phyloP scores from a whole-genome alignment of 2,797 vertebrate species.

The Dendrocincla tyrannina region DNA sequence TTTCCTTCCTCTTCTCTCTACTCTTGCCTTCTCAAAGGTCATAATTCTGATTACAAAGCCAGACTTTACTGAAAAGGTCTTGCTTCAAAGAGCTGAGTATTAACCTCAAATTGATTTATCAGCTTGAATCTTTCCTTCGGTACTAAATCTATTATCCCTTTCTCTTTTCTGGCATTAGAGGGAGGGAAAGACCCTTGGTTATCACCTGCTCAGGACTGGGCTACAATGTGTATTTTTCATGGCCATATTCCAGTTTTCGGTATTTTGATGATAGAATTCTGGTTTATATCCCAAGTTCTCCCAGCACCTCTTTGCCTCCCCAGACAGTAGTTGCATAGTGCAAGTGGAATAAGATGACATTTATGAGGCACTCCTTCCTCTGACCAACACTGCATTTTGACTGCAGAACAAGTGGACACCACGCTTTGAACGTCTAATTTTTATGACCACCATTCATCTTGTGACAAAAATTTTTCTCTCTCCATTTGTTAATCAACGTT shows the following conservation, averaged over 20 bases:
- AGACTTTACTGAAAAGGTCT: neutral
- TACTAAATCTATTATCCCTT: neutral
- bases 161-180: neutral
- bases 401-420: neutral
- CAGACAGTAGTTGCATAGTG: conserved; percentile 13
- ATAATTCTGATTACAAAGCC: conserved; percentile 7
- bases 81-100: conserved; percentile 13
- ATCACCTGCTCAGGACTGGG: conserved; percentile 15
- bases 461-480: neutral
- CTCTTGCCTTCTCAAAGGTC: neutral
- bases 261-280: conserved; percentile 44
- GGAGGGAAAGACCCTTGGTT: neutral
- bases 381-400: neutral
- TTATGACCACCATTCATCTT: neutral
- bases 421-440: neutral
- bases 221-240: conserved; percentile 4
- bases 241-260: conserved; percentile 22
- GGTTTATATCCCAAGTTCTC: conserved; percentile 15
- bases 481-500: neutral
- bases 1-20: neutral
- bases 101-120: conserved; percentile 36
- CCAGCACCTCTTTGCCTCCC: neutral
- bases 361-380: conserved; percentile 14
- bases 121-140: neutral
- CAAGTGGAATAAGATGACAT: neutral